Evolutionary conservation across 2,888 invertebrate genomes (phyloP), one percentile per base, ranked within the genome.

Genomic region (Tuta absoluta): DNA sequence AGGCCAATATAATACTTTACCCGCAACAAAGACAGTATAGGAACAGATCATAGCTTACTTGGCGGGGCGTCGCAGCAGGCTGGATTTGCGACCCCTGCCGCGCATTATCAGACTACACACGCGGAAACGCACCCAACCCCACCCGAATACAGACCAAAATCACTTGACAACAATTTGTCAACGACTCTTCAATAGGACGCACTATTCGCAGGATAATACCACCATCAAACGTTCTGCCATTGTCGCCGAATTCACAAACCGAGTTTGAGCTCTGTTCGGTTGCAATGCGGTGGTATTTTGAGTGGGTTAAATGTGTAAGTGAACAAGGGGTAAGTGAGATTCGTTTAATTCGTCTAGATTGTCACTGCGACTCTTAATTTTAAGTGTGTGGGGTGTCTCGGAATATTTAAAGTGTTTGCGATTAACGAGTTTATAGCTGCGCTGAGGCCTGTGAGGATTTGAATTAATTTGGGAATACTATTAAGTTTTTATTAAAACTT

Each of bases 11-110:
- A 49, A 33, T 8, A 69, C 49, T 71, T 63, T 69, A 21, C 38
- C 81, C 53, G 75, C 75, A 78, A 82, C 91, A 79, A n/a, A 76
- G 79, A 81, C 82, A 82, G 81, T 79, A 77, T 82, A 87, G 80
- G 82, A 86, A 86, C 89, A 88, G 89, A 91, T 91, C 89, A 87
- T 87, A 87, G 90, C 89, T 86, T 86, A 89, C 91, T 88, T 86
- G 87, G 84, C 88, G 90, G 91, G 91, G 91, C 87, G 91, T 91
- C 91, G 80, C 81, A 80, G 82, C 87, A 86, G 87, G 87, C 82
- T 79, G 85, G 85, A 86, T 87, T 87, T 82, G 78, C 85, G 83
- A 86, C 91, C 91, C 91, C 91, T 76, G 85, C 75, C 75, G 91
- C 77, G 89, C 77, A 78, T 45, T 88, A 84, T 88, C 75, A 71